These are phyloP conservation scores for Charadrius vociferus DNA, from an alignment of 2,113 vertebrate species.

Conservation along the genomic window DNA sequence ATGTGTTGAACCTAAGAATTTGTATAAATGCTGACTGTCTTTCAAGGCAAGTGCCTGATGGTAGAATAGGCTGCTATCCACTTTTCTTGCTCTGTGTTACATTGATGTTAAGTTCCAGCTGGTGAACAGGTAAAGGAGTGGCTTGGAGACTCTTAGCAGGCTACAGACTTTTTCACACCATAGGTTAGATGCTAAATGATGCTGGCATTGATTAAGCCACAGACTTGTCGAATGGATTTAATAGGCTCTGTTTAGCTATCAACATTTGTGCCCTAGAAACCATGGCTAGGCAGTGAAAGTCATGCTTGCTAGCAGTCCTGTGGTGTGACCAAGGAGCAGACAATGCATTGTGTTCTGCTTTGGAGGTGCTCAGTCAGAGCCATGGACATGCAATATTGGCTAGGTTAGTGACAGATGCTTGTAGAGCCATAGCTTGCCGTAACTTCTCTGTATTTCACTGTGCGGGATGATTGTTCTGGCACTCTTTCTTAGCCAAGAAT, in stretches of 20 bases:
- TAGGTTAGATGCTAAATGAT: background rate
- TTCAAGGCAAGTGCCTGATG: background rate
- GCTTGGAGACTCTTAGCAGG: background rate
- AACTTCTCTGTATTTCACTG: background rate
- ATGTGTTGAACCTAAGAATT: background rate
- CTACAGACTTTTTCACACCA: background rate
- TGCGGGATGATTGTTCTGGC: background rate
- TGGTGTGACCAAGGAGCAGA: background rate
- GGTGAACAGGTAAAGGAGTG: background rate
- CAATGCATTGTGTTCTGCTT: background rate
- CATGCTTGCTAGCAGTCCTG: background rate
- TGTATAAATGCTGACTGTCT: background rate
- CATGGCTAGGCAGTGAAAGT: background rate
- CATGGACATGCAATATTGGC: rapidly evolving
- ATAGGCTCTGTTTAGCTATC: background rate
- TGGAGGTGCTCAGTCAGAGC: background rate
- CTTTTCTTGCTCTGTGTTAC: background rate
- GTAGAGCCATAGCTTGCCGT: background rate
- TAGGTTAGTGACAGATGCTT: background rate
- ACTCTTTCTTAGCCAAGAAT: background rate
- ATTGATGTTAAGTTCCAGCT: background rate
- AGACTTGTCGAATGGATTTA: background rate
- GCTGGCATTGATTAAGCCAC: background rate
- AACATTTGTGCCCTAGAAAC: background rate
- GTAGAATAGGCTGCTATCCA: background rate